A percentile compares a stretch with the other conserved stretches of the same genome.
phyloP scores from a whole-genome alignment of 1,140 invertebrate genomes.

The Platorchestia sp. region DNA sequence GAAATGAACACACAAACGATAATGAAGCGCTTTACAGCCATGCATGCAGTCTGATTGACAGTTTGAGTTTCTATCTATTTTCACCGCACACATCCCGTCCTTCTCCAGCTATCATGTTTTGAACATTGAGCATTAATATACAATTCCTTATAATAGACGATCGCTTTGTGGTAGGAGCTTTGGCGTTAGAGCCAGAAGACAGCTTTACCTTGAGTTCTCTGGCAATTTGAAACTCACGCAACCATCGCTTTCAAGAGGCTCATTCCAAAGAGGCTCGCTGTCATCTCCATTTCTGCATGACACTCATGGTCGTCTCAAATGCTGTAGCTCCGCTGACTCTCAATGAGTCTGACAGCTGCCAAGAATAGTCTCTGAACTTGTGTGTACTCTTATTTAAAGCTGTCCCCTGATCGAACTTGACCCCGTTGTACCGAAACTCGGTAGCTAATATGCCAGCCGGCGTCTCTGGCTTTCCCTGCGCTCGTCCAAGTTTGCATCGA shows the following conservation, averaged over 20 bases:
- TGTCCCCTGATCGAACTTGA: slow-evolving; percentile 11
- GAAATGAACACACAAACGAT: background rate
- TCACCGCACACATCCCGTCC: background rate
- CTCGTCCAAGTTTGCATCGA: background rate
- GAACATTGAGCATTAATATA: background rate
- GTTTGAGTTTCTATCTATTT: background rate
- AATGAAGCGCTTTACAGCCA: background rate
- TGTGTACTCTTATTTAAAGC: background rate
- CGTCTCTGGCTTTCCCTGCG: background rate
- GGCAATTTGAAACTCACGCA: background rate
- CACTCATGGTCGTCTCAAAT: background rate
- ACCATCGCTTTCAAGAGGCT: background rate
- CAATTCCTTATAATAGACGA: background rate
- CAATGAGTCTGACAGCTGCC: background rate
- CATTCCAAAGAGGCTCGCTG: background rate
- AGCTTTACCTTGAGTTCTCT: background rate
- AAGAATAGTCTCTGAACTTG: background rate
- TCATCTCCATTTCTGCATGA: background rate
- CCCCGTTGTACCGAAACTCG: slow-evolving; percentile 3
- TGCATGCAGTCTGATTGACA: background rate
- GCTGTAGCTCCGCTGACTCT: background rate
- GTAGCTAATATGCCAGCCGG: background rate
- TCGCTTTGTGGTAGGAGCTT: background rate
- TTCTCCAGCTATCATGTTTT: background rate
- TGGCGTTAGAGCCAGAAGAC: background rate